Base-by-base conservation (phyloP, 1,140 invertebrate genomes). In the Apis florea region DNA sequence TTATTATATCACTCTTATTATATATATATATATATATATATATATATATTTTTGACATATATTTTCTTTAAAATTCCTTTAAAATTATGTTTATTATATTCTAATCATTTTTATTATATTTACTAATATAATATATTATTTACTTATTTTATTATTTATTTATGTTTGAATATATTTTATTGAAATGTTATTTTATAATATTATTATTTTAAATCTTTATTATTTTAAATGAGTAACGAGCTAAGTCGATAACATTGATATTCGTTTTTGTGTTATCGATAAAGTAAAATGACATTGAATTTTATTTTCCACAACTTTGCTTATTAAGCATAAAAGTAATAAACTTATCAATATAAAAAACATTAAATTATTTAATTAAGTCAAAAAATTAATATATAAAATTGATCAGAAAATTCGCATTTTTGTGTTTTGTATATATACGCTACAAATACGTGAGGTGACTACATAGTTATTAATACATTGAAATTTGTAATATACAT, bases 401-500 rank as follows among this genome's bases (percentile, higher is more conserved):
- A 26, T 31, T 54, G 17, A 75, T 53, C 21, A 12, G 8, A 51
- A 58, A 24, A 75, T 67, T 81, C 15, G 17, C 19, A 31, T 75
- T 75, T 75, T 47, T 54, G 53, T 49, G 63, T 56, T 81, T 81
- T n/a, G 31, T 58, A 75, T 9, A 54, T 24, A 40, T 58, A 81
- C 66, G 21, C 21, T 68, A 67, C 24, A 21, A 59, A 74, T 49
- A 67, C 26, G 59, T 56, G 61, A 67, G 54, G 24, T 75, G 79
- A 67, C 63, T 59, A 67, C 70, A 67, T 67, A 81, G 73, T 74
- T 81, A 81, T 81, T 81, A 81, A 81, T 81, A 81, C 63, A 81
- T 81, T 47, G 72, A 74, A 66, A 74, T 67, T 51, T 54, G 47
- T 67, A 67, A 67, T 66, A 75, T 64, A 26, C 66, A 40, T 40